Evolutionary conservation across 2,888 invertebrate genomes (phyloP).

Genomic region (Epicampocera succincta): DNA sequence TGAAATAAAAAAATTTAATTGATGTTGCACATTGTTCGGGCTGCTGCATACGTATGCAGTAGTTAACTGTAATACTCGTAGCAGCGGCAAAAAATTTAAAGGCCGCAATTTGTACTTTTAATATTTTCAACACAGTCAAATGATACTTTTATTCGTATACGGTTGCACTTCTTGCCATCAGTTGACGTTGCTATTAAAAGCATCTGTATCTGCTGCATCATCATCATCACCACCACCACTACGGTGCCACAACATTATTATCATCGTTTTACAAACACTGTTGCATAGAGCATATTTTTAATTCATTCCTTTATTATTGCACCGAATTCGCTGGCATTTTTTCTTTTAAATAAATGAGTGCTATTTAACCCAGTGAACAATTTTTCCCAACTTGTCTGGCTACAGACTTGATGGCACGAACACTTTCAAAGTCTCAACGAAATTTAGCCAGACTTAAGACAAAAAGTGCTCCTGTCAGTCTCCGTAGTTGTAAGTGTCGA

Average conservation of each 20-base stretch:
- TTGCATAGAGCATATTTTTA: slow-evolving; percentile 40
- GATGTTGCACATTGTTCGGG: slow-evolving; percentile 28
- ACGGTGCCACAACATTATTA: background rate
- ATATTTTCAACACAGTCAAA: background rate
- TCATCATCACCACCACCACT: background rate
- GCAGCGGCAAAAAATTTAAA: slow-evolving; percentile 27
- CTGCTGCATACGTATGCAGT: background rate
- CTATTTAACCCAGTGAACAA: background rate
- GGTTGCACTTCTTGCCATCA: slow-evolving; percentile 21
- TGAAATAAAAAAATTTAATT: slow-evolving; percentile 7
- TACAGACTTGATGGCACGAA: too few species aligned
- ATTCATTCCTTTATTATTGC: slow-evolving; percentile 39
- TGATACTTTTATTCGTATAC: slow-evolving; percentile 4
- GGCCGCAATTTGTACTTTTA: slow-evolving; percentile 18
- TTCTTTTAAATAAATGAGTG: background rate
- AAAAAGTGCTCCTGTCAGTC: too few species aligned
- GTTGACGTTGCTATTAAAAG: slow-evolving; percentile 64
- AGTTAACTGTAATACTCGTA: background rate
- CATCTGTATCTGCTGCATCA: slow-evolving; percentile 52
- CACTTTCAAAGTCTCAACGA: too few species aligned
- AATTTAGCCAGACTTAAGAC: too few species aligned
- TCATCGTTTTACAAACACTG: slow-evolving; percentile 20
- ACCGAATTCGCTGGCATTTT: background rate
- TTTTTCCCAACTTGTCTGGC: too few species aligned
- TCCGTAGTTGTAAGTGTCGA: too few species aligned